Percentiles rank a stretch among this genome's conserved stretches.
These are phyloP conservation scores for Hemichromis elongatus DNA, from an alignment of 2,113 vertebrate species.

Conservation along the genomic window DNA sequence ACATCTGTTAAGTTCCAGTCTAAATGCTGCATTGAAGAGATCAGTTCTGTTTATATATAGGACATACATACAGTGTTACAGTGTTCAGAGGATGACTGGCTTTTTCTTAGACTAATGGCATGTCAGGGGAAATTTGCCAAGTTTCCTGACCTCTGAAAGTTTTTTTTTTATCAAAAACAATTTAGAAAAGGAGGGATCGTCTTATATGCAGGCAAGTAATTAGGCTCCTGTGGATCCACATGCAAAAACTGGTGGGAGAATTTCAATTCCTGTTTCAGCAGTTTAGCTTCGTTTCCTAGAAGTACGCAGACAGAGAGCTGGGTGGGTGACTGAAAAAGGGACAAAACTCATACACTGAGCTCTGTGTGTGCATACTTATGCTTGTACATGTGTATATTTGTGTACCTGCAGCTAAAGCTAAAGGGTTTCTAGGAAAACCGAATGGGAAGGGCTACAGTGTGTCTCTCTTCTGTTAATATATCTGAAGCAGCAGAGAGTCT, in stretches of 20 bases:
- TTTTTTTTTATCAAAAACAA: background rate
- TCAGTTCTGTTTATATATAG: background rate
- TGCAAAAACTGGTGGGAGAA: background rate
- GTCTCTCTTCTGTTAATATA: background rate
- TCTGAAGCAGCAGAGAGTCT: background rate
- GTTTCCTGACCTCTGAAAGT: background rate
- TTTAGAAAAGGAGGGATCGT: background rate
- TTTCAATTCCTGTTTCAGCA: background rate
- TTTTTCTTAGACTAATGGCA: background rate
- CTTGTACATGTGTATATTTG: background rate
- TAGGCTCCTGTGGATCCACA: background rate
- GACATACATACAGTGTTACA: background rate
- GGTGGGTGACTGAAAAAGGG: background rate
- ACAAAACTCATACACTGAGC: background rate
- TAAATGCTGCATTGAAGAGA: background rate
- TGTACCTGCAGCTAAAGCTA: background rate
- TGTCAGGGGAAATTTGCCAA: background rate
- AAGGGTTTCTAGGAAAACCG: constrained; percentile 4
- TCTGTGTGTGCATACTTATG: too few species aligned
- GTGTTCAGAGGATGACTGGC: background rate
- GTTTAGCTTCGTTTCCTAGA: background rate
- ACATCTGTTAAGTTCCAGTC: background rate
- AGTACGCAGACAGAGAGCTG: background rate
- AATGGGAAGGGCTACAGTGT: background rate
- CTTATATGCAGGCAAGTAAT: background rate